These are phyloP conservation scores for Ochotona curzoniae DNA, from an alignment of 2,113 vertebrate genomes.

Conservation along the genomic window DNA sequence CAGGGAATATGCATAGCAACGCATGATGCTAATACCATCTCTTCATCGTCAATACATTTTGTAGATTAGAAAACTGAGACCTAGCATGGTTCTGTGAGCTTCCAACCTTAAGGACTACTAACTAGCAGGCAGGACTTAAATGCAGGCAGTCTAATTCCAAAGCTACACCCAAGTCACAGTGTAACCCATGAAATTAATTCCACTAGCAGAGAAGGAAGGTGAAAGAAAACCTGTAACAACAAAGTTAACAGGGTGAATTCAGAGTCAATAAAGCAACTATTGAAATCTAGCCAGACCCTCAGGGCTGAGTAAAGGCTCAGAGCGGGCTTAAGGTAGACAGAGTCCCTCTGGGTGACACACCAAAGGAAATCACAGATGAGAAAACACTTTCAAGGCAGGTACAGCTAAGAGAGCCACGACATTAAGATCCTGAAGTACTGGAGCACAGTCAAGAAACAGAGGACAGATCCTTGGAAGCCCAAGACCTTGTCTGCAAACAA, in stretches of 20 bases:
- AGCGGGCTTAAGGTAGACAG: not conserved
- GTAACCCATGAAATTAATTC: not conserved
- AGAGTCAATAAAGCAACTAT: not conserved
- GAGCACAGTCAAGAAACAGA: not conserved
- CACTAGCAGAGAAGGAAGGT: not conserved
- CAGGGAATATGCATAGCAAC: constrained; percentile 15
- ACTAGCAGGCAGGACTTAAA: constrained; percentile 11
- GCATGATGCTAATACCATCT: not conserved
- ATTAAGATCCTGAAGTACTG: not conserved
- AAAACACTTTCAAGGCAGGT: not conserved
- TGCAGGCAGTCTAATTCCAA: not conserved
- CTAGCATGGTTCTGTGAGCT: not conserved
- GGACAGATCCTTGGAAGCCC: not conserved
- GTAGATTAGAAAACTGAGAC: constrained; percentile 23
- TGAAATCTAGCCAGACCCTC: not conserved
- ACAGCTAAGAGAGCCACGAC: not conserved
- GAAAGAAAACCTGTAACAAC: not conserved
- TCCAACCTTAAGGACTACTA: not conserved
- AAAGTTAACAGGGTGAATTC: not conserved
- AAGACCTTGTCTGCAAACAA: not conserved
- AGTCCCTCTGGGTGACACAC: not conserved
- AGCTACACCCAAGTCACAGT: not conserved
- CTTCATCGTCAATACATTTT: constrained; percentile 34
- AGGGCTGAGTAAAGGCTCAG: not conserved
- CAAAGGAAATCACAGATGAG: not conserved